These are phyloP conservation scores for Drosophila affinis DNA, from an alignment of 2,888 invertebrate genomes.

Conservation along the genomic window DNA sequence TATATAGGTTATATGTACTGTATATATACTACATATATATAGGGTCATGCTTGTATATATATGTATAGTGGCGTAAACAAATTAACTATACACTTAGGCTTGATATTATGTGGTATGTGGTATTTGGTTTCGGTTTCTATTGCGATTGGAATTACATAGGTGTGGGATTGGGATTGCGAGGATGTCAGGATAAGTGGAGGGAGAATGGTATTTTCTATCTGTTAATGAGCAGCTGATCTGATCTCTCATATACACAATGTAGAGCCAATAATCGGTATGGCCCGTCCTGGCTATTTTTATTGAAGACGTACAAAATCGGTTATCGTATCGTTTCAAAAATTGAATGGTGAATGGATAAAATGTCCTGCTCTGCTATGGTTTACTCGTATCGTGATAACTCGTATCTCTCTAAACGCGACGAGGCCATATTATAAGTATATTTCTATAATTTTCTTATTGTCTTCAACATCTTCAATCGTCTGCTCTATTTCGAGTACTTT, in stretches of 20 bases:
- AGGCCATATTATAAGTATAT: constrained; percentile 51
- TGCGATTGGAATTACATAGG: constrained; percentile 5
- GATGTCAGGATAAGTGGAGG: constrained; percentile 28
- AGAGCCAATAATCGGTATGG: too few species aligned
- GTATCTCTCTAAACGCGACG: constrained; percentile 52
- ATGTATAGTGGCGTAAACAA: constrained; percentile 41
- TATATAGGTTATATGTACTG: constrained; percentile 33
- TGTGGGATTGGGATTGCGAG: constrained; percentile 26
- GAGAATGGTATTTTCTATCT: constrained; percentile 22
- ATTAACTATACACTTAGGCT: constrained; percentile 42
- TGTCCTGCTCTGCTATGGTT: constrained; percentile 23
- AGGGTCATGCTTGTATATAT: background rate
- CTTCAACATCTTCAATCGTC: constrained; percentile 55
- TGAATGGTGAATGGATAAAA: constrained; percentile 12
- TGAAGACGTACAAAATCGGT: too few species aligned
- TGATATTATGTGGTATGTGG: constrained; percentile 25
- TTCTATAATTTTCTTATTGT: constrained; percentile 67
- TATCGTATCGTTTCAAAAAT: constrained; percentile 15
- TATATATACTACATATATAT: constrained; percentile 13
- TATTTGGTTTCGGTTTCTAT: constrained; percentile 34
- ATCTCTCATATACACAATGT: background rate
- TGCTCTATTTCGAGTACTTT: constrained; percentile 50
- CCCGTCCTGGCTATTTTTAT: too few species aligned
- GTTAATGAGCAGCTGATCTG: background rate
- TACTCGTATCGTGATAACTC: constrained; percentile 19